Evolutionary conservation across 2,888 invertebrate species (phyloP), one percentile per base, ranked within the genome.

Genomic region (Tiphia femorata): DNA sequence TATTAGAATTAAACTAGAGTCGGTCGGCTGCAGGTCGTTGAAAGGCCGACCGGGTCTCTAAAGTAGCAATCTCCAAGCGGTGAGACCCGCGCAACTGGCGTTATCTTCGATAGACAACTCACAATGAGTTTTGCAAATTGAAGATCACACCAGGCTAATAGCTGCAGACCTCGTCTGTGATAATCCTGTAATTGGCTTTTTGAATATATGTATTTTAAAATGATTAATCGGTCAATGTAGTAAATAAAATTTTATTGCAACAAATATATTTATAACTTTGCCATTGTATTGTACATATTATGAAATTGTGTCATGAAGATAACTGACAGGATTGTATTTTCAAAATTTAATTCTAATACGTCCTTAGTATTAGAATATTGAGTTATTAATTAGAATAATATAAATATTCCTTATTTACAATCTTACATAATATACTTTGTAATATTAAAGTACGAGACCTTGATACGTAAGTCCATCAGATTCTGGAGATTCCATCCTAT

Each of bases 401-500:
- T 55, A 46, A 20, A 55, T 44, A 44, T 33, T 12, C 35, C 21
- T 55, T 76, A 78, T 78, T 40, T 78, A 78, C 76, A 77, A 75
- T 73, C 72, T 76, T 72, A 59, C 59, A 62, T 55, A 53, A 19
- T 37, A 47, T 16, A 29, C 37, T 35, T 23, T 16, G 25, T 40
- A 30, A 40, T 52, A 50, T 84, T 86, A 86, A 46, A 88, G 78
- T 61, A 86, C 86, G 16, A 91, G 85, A 1, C 90, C 91, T 58
- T 90, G 88, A 70, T 90, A 91, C 0, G 88, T 88, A 2, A 88
- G 80, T 0, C 87, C 87, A 33, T 91, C 91, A 0, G 87, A 86
- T 72, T 90, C 90, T 0, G 91, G 87, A 44, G 88, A 88, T 73
- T 91, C 91, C 82, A 87, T 84, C 72, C 91, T 85, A 75, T 90